phyloP scores from a whole-genome alignment of 2,888 invertebrate genomes.

The Gonocerus acuteangulatus region DNA sequence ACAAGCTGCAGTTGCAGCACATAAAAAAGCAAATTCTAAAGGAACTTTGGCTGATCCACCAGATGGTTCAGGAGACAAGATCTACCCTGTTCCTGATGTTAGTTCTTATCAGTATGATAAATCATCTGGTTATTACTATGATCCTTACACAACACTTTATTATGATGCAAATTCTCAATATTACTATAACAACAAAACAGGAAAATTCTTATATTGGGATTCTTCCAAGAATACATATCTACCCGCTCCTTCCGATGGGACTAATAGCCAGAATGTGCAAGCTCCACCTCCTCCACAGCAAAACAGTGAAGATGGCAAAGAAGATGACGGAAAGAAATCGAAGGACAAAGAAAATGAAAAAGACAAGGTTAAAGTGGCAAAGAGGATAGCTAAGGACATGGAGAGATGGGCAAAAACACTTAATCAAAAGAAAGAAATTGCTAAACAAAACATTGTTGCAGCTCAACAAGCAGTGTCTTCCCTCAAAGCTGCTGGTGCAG shows the following conservation, averaged over 20 bases:
- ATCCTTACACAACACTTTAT: slow-evolving; percentile 84
- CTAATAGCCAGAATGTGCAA: slow-evolving; percentile 23
- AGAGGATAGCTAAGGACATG: slow-evolving; percentile 94
- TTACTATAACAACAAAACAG: slow-evolving; percentile 86
- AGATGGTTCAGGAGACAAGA: slow-evolving; percentile 37
- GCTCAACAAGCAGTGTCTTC: slow-evolving; percentile 47
- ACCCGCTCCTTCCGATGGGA: slow-evolving; percentile 42
- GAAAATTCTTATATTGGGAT: slow-evolving; percentile 95
- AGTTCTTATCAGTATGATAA: slow-evolving; percentile 89
- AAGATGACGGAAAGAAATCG: slow-evolving; percentile 58
- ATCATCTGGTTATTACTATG: slow-evolving; percentile 92
- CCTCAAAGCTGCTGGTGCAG: slow-evolving; percentile 45
- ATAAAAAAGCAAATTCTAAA: slow-evolving; percentile 43
- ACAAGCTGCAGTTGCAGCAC: slow-evolving; percentile 70
- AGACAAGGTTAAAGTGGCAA: slow-evolving; percentile 93
- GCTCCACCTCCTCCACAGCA: slow-evolving; percentile 40
- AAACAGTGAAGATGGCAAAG: slow-evolving; percentile 41
- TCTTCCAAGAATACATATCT: slow-evolving; percentile 48
- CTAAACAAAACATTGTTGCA: slow-evolving; percentile 41
- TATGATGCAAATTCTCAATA: slow-evolving; percentile 94
- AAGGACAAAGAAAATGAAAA: slow-evolving; percentile 61
- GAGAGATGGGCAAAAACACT: slow-evolving; percentile 93
- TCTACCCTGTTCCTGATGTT: slow-evolving; percentile 64
- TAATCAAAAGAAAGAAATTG: slow-evolving; percentile 85
- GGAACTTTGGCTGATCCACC: slow-evolving; percentile 37